Conservation (phyloP, 2,888 invertebrate species). For the Cataglyphis rosenhaueri region DNA sequence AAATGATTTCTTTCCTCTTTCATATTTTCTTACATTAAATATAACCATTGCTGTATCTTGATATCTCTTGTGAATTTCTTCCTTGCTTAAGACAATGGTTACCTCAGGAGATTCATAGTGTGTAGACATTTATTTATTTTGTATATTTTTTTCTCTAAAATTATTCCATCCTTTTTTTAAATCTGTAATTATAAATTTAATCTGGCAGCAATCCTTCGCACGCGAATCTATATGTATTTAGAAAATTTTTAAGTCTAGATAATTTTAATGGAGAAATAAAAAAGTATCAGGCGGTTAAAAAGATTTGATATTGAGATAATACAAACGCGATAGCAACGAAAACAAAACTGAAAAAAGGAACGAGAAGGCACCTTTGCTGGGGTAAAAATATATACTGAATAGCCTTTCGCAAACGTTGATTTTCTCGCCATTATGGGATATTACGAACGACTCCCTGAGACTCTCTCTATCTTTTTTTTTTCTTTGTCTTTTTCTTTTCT, state of each 20-base stretch:
- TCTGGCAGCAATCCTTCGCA: not conserved
- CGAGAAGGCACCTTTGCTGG: constrained; percentile 58
- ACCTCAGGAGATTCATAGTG: constrained; percentile 80
- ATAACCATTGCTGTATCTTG: constrained; percentile 82
- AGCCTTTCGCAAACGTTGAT: constrained; percentile 75
- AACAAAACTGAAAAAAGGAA: constrained; percentile 28
- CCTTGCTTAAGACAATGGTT: constrained; percentile 72
- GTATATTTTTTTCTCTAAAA: not conserved
- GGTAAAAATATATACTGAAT: constrained; percentile 79
- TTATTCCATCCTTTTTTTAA: not conserved
- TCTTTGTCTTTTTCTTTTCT: constrained; percentile 2
- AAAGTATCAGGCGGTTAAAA: not conserved
- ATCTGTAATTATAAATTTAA: constrained; percentile 30
- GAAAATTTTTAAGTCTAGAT: constrained; percentile 1
- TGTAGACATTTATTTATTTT: constrained; percentile 78
- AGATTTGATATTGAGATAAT: not conserved
- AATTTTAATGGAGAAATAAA: constrained; percentile 3
- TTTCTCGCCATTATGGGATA: constrained; percentile 60
- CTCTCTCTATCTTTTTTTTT: constrained; percentile 9
- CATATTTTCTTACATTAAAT: constrained; percentile 79
- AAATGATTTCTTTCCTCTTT: not conserved
- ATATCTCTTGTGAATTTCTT: constrained; percentile 81
- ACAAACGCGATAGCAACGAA: not conserved
- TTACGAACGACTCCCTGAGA: constrained; percentile 35
- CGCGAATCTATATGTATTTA: not conserved